A percentile compares a stretch with the other conserved stretches of the same genome.
phyloP scores from a whole-genome alignment of 2,797 vertebrate genomes.

The Loris lydekkerianus region DNA sequence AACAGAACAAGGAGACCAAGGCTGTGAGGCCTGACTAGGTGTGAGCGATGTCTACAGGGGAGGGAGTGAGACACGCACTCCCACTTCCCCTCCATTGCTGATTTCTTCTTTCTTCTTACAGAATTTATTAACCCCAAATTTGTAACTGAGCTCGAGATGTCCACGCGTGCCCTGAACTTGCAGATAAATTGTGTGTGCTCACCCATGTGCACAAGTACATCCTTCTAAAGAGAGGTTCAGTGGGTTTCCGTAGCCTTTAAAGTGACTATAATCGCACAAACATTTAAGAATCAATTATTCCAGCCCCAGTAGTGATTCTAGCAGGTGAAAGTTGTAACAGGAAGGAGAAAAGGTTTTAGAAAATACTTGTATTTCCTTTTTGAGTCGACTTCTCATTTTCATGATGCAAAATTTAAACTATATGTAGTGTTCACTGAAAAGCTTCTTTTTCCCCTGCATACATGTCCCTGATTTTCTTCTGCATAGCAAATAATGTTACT shows the following conservation, averaged over 20 bases:
- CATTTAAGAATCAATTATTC: neutral
- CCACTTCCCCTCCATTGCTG: neutral
- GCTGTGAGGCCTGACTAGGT: neutral
- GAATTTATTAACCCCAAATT: neutral
- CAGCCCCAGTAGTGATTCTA: neutral
- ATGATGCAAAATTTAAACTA: constrained; percentile 24
- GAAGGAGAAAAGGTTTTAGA: neutral
- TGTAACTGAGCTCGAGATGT: neutral
- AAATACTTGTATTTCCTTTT: neutral
- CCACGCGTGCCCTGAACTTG: neutral
- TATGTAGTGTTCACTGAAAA: neutral
- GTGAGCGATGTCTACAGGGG: neutral
- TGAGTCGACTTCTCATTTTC: constrained; percentile 25
- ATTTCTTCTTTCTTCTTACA: neutral
- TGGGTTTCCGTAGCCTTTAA: neutral
- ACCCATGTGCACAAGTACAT: rapidly evolving
- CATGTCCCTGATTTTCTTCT: neutral
- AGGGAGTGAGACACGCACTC: neutral
- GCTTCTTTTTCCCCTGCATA: rapidly evolving
- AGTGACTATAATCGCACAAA: neutral
- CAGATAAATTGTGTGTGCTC: neutral
- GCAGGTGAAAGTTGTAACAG: neutral
- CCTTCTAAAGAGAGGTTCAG: neutral
- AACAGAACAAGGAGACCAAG: neutral
- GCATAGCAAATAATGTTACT: neutral